Conservation (phyloP, 2,797 vertebrate species). For the Yasuhikotakia modesta region DNA sequence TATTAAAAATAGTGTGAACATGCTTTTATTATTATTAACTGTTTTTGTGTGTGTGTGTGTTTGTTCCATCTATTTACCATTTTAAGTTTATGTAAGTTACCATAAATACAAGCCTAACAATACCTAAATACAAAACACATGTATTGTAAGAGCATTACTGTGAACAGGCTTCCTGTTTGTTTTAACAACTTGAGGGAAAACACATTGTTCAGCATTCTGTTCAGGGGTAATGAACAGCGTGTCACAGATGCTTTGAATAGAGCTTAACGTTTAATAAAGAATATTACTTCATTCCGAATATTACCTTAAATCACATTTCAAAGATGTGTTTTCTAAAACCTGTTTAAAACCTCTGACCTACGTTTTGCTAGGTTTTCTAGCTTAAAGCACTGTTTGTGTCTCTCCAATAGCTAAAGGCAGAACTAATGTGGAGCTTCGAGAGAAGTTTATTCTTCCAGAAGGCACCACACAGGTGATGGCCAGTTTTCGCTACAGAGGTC, state of each 20-base stretch:
- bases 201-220: no score
- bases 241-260: neutral
- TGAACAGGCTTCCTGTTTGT: neutral
- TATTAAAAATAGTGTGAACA: no score
- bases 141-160: neutral
- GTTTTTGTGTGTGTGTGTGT: no score
- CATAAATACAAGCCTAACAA: no score
- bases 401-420: slow-evolving; percentile 89
- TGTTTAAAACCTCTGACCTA: neutral
- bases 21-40: no score
- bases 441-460: slow-evolving; percentile 97
- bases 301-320: neutral
- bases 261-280: no score
- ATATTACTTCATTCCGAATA: neutral
- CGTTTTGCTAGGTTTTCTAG: neutral
- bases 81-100: no score
- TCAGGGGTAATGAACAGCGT: neutral
- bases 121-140: no score
- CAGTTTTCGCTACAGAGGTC: slow-evolving; percentile 92
- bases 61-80: no score
- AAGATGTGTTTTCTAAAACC: neutral
- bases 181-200: no score
- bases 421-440: slow-evolving; percentile 94
- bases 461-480: slow-evolving; percentile 94
- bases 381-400: slow-evolving; percentile 48